phyloP scores from a whole-genome alignment of 2,888 invertebrate genomes.

The Xestia ashworthii region DNA sequence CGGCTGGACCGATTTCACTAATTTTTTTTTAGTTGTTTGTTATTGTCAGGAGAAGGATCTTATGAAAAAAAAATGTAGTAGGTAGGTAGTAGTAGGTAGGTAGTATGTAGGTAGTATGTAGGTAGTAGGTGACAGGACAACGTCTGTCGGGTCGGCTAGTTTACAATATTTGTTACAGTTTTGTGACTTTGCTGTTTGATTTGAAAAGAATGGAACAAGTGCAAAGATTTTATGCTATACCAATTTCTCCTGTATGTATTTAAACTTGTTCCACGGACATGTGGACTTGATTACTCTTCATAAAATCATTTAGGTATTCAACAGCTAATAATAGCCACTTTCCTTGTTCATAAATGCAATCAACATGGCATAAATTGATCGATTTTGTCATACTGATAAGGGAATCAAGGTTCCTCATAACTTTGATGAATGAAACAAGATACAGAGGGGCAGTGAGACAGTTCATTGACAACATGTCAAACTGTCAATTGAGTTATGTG shows the following conservation, averaged over 20 bases:
- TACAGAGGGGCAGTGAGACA: constrained; percentile 25
- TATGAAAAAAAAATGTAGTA: too few species aligned
- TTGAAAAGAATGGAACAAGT: background rate
- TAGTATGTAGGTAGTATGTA: too few species aligned
- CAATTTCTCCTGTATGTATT: background rate
- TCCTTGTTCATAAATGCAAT: constrained; percentile 11
- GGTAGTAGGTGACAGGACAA: too few species aligned
- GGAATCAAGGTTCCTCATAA: constrained; percentile 44
- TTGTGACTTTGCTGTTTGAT: background rate
- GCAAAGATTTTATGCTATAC: background rate
- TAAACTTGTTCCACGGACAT: background rate
- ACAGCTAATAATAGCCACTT: constrained; percentile 22
- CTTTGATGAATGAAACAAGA: constrained; percentile 56
- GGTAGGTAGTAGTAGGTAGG: too few species aligned
- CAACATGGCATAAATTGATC: constrained; percentile 53
- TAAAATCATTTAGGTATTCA: constrained; percentile 16
- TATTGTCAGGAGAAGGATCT: too few species aligned
- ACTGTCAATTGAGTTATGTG: constrained; percentile 65
- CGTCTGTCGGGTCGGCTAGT: too few species aligned
- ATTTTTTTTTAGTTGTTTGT: too few species aligned
- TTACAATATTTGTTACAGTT: background rate
- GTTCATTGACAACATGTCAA: constrained; percentile 57
- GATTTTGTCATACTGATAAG: constrained; percentile 34
- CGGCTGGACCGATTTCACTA: too few species aligned
- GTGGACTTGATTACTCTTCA: constrained; percentile 1